Evolutionary conservation across 2,888 invertebrate species (phyloP), one percentile per base, ranked within the genome.

Genomic region (Abscondita cerata): DNA sequence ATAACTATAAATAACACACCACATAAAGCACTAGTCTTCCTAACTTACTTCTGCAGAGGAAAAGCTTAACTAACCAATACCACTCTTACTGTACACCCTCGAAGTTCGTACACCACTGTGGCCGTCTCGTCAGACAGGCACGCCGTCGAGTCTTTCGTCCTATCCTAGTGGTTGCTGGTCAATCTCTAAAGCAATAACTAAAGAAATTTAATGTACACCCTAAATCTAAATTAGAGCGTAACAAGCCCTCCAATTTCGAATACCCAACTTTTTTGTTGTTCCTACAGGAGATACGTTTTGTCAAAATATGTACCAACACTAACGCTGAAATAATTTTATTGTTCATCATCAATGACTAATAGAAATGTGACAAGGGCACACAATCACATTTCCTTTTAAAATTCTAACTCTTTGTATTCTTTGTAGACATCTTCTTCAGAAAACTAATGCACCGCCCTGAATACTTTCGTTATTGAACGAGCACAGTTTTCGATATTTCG

Each of bases 121-220:
- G 72, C 75, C 75, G 76, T 78, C 75, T 76, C 75, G 76, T 76
- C 75, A 76, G 73, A 76, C 76, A 71, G 73, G 75, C 76, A 78
- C 78, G 79, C 78, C 79, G 79, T 79, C 76, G 77, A 68, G 73
- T 80, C 80, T 79, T 80, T 81, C 80, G 81, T 78, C 76, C 76
- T 72, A 73, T 76, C 76, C 78, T 78, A 78, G 78, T 77, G 76
- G 75, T 80, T 77, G 77, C 79, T 78, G 73, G 79, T 78, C 75
- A 78, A 79, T 78, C 79, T 77, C 72, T 78, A 79, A 79, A 80
- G 80, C 80, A 79, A 79, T 80, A 77, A 80, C 79, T 81, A 79
- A 76, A 78, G 76, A 71, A 73, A 73, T 71, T 70, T 74, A 74
- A 76, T 71, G 74, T 74, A 74, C 72, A 76, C 76, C 76, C 76